These are phyloP conservation scores for Meloidogyne floridensis DNA, from an alignment of 1,140 invertebrate genomes.

Conservation along the genomic window DNA sequence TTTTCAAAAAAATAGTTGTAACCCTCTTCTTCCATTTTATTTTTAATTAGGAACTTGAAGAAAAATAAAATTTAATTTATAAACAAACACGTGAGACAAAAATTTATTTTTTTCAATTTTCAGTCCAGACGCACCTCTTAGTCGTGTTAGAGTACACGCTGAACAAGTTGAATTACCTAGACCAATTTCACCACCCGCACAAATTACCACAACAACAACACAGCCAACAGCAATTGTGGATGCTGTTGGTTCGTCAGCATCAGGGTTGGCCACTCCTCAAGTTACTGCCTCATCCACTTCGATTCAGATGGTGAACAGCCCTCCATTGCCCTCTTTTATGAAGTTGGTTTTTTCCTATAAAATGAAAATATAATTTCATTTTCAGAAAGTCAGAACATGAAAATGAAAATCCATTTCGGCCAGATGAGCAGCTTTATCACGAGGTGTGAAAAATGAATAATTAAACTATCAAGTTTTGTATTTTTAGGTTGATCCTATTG, in stretches of 20 bases:
- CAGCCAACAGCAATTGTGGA: not conserved
- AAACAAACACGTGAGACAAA: not conserved
- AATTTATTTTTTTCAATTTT: not conserved
- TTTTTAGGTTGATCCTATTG: slow-evolving; percentile 51
- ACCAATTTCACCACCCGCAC: slow-evolving; percentile 54
- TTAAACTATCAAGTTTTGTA: not conserved
- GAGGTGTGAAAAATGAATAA: slow-evolving; percentile 28
- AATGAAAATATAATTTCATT: not conserved
- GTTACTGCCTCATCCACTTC: not conserved
- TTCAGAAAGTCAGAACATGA: slow-evolving; percentile 47
- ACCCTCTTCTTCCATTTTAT: too few relatives aligned
- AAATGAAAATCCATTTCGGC: slow-evolving; percentile 56
- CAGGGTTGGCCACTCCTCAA: not conserved
- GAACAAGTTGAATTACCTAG: slow-evolving; percentile 47
- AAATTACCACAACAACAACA: slow-evolving; percentile 25
- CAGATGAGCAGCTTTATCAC: slow-evolving; percentile 53
- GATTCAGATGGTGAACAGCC: slow-evolving; percentile 18
- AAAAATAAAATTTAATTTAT: not conserved
- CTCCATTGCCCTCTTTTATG: slow-evolving; percentile 42
- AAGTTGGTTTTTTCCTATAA: slow-evolving; percentile 33
- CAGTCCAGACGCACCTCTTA: slow-evolving; percentile 46
- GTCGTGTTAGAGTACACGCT: slow-evolving; percentile 41
- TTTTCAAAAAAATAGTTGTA: too few relatives aligned
- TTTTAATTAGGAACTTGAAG: too few relatives aligned
- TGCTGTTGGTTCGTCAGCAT: not conserved